Base-by-base conservation (phyloP, 2,888 invertebrate species). In the Spodoptera picta region DNA sequence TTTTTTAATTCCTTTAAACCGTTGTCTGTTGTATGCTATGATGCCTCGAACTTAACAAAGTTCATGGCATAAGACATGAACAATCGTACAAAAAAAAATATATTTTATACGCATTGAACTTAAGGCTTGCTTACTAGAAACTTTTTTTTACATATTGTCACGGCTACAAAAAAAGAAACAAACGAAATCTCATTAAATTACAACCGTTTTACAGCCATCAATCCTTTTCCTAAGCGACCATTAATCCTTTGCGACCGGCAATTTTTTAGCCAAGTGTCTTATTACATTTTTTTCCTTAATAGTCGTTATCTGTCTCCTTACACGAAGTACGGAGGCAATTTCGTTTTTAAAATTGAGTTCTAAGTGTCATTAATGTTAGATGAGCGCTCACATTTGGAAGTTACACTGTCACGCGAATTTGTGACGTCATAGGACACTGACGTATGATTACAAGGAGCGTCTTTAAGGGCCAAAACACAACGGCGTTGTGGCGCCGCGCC, bases 231-330 rank as follows among this genome's bases (percentile, higher is more conserved):
- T 23, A 6, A 6, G 10, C 7, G 43, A 19, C 43, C 27, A 58
- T 42, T 11, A 51, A 54, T 57, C 57, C 44, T 44, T 47, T 11
- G 24, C 9, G 36, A 58, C 36, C 36, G 27, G 12, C 54, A 47
- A 41, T 67, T 73, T 61, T 58, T 48, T 43, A 46, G 7, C 14
- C 24, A 46, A 12, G 9, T 7, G 10, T 10, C 58, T 61, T 67
- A 70, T 73, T 67, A 60, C 52, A 19, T 65, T 69, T 62, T 47
- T 64, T 51, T 55, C 48, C 27, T 36, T 60, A 64, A 60, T 51
- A 55, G 14, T 12, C 41, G 4, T 47, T 56, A 36, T 60, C 46
- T 59, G 58, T 53, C 62, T 24, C 41, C 27, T 49, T 31, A 44
- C 44, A 31, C 24, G 56, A 48, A 51, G 19, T 41, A 36, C 12